A percentile compares a stretch with the other conserved stretches of the same genome.
Conservation (phyloP, 2,888 invertebrate genomes). For the Megaustenia siamemsis region DNA sequence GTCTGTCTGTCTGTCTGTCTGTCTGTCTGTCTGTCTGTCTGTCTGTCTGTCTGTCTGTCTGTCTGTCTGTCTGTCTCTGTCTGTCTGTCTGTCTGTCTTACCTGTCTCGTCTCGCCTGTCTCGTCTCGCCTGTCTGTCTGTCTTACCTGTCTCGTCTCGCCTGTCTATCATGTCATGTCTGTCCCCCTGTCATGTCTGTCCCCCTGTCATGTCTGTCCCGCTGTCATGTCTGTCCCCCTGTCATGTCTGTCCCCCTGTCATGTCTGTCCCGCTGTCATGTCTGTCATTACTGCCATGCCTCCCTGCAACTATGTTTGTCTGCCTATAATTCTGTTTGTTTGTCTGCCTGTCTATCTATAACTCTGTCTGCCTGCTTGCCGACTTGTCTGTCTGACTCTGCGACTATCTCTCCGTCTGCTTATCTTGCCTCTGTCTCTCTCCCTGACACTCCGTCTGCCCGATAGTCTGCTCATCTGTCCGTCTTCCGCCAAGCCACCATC, state of each 20-base stretch:
- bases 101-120: too few relatives aligned
- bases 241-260: not conserved
- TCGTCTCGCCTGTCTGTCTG: too few relatives aligned
- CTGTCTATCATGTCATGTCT: conserved; percentile 1
- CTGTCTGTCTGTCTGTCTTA: conserved; percentile 9
- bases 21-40: not conserved
- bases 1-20: conserved; percentile 9
- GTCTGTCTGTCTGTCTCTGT: not conserved
- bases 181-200: not conserved
- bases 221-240: not conserved
- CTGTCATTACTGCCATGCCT: not conserved
- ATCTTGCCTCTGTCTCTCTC: not conserved
- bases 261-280: not conserved
- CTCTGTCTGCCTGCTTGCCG: too few relatives aligned
- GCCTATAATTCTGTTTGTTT: not conserved
- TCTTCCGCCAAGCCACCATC: not conserved
- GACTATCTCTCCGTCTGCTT: not conserved
- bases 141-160: not conserved
- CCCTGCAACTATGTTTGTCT: not conserved
- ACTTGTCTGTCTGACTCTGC: not conserved
- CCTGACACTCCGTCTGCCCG: not conserved
- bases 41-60: conserved; percentile 6
- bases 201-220: too few relatives aligned
- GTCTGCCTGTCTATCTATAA: not conserved
- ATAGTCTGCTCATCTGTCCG: not conserved